Conservation (phyloP, 2,888 invertebrate species). For the Holacanthella duospinosa region DNA sequence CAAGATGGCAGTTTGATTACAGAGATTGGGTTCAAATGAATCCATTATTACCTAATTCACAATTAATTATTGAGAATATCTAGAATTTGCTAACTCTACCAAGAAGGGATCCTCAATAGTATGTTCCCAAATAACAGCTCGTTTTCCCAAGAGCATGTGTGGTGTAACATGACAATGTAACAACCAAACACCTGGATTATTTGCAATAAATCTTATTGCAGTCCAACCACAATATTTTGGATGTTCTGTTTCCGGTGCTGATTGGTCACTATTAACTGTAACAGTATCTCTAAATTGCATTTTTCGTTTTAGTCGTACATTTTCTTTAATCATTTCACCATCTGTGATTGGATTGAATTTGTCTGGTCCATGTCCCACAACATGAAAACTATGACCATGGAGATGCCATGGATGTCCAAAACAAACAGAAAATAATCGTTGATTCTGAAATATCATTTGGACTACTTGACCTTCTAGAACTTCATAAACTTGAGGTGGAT, state of each 20-base stretch:
- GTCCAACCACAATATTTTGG: slow-evolving; percentile 24
- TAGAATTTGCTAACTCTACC: too few relatives aligned
- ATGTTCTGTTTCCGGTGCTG: slow-evolving; percentile 9
- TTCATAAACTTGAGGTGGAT: slow-evolving; percentile 23
- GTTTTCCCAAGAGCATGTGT: slow-evolving; percentile 25
- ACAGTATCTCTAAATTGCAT: slow-evolving; percentile 18
- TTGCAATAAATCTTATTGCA: slow-evolving; percentile 20
- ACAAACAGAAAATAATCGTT: slow-evolving; percentile 13
- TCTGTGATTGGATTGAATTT: slow-evolving; percentile 21
- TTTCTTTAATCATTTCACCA: slow-evolving; percentile 13
- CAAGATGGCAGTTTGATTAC: too few relatives aligned
- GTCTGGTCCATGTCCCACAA: slow-evolving; percentile 24
- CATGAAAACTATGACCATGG: slow-evolving; percentile 21
- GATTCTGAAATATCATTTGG: slow-evolving; percentile 25
- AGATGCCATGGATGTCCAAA: slow-evolving; percentile 27
- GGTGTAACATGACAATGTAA: slow-evolving; percentile 26
- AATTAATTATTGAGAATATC: too few relatives aligned
- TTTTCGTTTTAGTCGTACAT: slow-evolving; percentile 8
- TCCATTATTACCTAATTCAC: too few relatives aligned
- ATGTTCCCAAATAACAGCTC: slow-evolving; percentile 27
- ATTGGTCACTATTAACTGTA: slow-evolving; percentile 18
- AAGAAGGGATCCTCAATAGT: slow-evolving; percentile 17
- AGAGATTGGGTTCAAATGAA: too few relatives aligned
- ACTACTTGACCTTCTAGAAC: slow-evolving; percentile 19
- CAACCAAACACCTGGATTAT: slow-evolving; percentile 22